Evolutionary conservation across 2,113 vertebrate species (phyloP).

Genomic region (Gopherus evgoodei): DNA sequence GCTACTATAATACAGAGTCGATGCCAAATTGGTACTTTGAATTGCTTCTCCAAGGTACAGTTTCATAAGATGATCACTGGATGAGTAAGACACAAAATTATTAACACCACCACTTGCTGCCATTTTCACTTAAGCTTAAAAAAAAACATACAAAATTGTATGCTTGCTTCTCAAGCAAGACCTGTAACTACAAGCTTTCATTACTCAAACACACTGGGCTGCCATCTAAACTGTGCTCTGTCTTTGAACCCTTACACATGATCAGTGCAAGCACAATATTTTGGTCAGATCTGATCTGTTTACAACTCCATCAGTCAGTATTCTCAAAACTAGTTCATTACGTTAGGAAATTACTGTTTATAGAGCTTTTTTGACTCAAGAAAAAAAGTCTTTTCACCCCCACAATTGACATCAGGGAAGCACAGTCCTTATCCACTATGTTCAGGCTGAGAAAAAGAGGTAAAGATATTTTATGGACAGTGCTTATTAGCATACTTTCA

Average conservation of each 20-base stretch:
- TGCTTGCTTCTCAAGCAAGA: conserved; percentile 29
- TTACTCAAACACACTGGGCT: background rate
- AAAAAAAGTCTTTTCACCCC: conserved; percentile 38
- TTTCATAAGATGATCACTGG: conserved; percentile 6
- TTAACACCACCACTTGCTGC: background rate
- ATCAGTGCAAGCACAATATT: conserved; percentile 12
- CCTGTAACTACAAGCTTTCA: background rate
- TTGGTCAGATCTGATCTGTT: conserved; percentile 25
- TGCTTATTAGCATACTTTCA: conserved; percentile 59
- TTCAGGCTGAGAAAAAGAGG: conserved; percentile 65
- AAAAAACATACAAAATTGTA: conserved; percentile 26
- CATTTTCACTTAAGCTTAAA: conserved; percentile 49
- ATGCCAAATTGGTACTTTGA: background rate
- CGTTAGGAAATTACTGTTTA: conserved; percentile 26
- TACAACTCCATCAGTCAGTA: background rate
- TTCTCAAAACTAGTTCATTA: conserved; percentile 23
- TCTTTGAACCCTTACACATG: background rate
- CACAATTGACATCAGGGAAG: conserved; percentile 37
- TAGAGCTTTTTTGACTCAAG: conserved; percentile 2
- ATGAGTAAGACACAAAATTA: conserved; percentile 47
- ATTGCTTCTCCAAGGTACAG: conserved; percentile 14
- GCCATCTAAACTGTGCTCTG: conserved; percentile 38
- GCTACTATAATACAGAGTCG: background rate
- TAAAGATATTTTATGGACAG: conserved; percentile 68
- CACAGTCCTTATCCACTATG: conserved; percentile 40